These are phyloP conservation scores for Kradibia gibbosae DNA, from an alignment of 1,140 invertebrate species.

Conservation along the genomic window DNA sequence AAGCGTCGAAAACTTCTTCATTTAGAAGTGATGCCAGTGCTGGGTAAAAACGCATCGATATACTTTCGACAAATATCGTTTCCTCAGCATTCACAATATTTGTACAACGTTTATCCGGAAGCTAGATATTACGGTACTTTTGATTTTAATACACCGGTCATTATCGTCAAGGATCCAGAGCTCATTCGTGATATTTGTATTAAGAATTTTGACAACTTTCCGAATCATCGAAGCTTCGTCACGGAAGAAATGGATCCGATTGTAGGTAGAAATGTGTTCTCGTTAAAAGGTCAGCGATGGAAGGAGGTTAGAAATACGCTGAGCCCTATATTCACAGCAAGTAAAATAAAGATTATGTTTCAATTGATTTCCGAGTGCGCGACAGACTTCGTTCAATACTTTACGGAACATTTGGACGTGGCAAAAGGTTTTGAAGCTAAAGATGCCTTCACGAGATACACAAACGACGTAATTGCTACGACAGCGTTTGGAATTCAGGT, in stretches of 20 bases:
- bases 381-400: conserved; percentile 58
- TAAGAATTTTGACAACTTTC: conserved; percentile 70
- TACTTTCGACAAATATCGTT: conserved; percentile 44
- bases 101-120: conserved; percentile 48
- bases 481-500: conserved; percentile 66
- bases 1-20: conserved; percentile 53
- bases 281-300: conserved; percentile 65
- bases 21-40: conserved; percentile 52
- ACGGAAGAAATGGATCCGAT: conserved; percentile 62
- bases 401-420: conserved; percentile 55
- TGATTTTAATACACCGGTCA: conserved; percentile 54
- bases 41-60: conserved; percentile 52
- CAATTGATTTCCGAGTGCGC: conserved; percentile 60
- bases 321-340: conserved; percentile 67
- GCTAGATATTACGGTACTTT: conserved; percentile 57
- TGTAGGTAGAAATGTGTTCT: conserved; percentile 61
- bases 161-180: conserved; percentile 67
- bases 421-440: conserved; percentile 56
- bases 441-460: conserved; percentile 61
- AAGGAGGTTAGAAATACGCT: conserved; percentile 64
- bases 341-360: conserved; percentile 67
- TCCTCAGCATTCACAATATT: conserved; percentile 28
- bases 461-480: conserved; percentile 68
- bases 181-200: conserved; percentile 67
- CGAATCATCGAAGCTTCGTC: conserved; percentile 63